Evolutionary conservation across 1,140 invertebrate genomes (phyloP).

Genomic region (Caenorhabditis elegans): WBcel235 BX284606.5:5528501-5529000

Average conservation of each 20-base stretch:
- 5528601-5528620: background rate
- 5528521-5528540: background rate
- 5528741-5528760: slow-evolving; percentile 63
- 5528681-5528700: slow-evolving; percentile 63
- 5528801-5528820: slow-evolving; percentile 60
- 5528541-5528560: background rate
- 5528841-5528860: slow-evolving; percentile 26
- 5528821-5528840: slow-evolving; percentile 38
- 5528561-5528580: background rate
- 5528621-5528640: background rate
- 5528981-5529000: slow-evolving; percentile 4
- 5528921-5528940: slow-evolving; percentile 55
- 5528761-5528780: slow-evolving; percentile 53
- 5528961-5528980: slow-evolving; percentile 10
- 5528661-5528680: slow-evolving; percentile 58
- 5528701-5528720: slow-evolving; percentile 60
- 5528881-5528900: slow-evolving; percentile 1
- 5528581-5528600: slow-evolving; percentile 13
- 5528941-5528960: background rate
- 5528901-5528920: slow-evolving; percentile 46
- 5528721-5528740: slow-evolving; percentile 65
- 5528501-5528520: slow-evolving; percentile 22
- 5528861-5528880: background rate
- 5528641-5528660: background rate
- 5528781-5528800: slow-evolving; percentile 57